Conservation (phyloP, 2,888 invertebrate genomes). For the Lithophane socia region DNA sequence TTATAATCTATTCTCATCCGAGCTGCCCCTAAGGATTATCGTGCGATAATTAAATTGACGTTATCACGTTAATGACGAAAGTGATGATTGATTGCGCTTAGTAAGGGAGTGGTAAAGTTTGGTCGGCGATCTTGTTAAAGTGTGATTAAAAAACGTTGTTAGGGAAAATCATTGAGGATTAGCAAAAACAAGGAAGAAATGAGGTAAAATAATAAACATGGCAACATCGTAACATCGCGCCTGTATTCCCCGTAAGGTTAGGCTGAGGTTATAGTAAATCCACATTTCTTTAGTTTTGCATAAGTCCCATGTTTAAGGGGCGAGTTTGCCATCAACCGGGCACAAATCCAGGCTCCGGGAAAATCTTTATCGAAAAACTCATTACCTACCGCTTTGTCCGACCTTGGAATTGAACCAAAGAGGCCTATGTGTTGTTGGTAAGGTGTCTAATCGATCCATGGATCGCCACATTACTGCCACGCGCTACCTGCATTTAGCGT, state of each 20-base stretch:
- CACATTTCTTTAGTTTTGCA: neutral
- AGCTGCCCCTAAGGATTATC: constrained; percentile 60
- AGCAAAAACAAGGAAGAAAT: neutral
- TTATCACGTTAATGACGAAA: constrained; percentile 63
- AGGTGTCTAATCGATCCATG: neutral
- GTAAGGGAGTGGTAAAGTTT: constrained; percentile 29
- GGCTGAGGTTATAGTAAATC: neutral
- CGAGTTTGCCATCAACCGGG: no score
- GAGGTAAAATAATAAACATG: neutral
- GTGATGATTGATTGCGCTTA: constrained; percentile 66
- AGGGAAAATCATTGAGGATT: neutral
- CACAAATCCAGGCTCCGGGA: neutral
- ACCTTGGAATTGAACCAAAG: neutral
- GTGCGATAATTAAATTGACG: constrained; percentile 60
- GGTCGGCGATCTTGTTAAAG: constrained; percentile 34
- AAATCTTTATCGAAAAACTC: neutral
- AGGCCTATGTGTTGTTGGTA: neutral
- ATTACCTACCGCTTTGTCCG: neutral
- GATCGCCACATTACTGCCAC: neutral
- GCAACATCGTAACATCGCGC: neutral
- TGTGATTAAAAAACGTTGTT: constrained; percentile 26
- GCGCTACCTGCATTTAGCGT: neutral
- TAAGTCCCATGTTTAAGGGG: neutral
- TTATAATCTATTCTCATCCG: constrained; percentile 51
- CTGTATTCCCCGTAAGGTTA: neutral